Conservation (phyloP, 2,797 vertebrate genomes). For the Galaxias olidus region DNA sequence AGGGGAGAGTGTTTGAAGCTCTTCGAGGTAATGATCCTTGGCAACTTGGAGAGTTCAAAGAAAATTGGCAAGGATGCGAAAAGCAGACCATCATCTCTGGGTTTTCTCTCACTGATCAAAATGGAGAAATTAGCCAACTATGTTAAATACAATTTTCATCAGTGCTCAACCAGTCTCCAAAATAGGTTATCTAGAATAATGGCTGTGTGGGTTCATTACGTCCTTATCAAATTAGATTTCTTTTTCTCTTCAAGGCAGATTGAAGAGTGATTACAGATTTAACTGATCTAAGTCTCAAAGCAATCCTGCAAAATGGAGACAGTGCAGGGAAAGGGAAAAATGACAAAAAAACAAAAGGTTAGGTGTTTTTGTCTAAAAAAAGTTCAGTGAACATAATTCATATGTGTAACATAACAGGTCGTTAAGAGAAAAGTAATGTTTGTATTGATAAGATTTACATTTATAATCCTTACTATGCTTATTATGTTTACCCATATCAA, state of each 20-base stretch:
- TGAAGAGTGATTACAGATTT: slow-evolving; percentile 79
- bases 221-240: slow-evolving; percentile 83
- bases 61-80: slow-evolving; percentile 74
- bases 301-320: slow-evolving; percentile 61
- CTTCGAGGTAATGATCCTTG: slow-evolving; percentile 79
- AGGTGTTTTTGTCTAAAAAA: no score
- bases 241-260: slow-evolving; percentile 78
- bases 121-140: slow-evolving; percentile 81
- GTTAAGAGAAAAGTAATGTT: no score
- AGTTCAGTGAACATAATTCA: no score
- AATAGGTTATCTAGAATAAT: slow-evolving; percentile 83
- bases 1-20: slow-evolving; percentile 75
- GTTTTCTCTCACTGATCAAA: slow-evolving; percentile 74
- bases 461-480: no score
- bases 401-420: no score
- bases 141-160: slow-evolving; percentile 85
- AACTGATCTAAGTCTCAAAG: slow-evolving; percentile 64
- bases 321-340: slow-evolving; percentile 42
- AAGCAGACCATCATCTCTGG: slow-evolving; percentile 55
- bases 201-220: slow-evolving; percentile 82
- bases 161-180: slow-evolving; percentile 79
- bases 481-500: no score
- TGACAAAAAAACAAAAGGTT: no score
- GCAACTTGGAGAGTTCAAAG: slow-evolving; percentile 78
- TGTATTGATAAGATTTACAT: no score